Evolutionary conservation across 2,797 vertebrate genomes (phyloP).

Genomic region (Poeciliopsis turneri): DNA sequence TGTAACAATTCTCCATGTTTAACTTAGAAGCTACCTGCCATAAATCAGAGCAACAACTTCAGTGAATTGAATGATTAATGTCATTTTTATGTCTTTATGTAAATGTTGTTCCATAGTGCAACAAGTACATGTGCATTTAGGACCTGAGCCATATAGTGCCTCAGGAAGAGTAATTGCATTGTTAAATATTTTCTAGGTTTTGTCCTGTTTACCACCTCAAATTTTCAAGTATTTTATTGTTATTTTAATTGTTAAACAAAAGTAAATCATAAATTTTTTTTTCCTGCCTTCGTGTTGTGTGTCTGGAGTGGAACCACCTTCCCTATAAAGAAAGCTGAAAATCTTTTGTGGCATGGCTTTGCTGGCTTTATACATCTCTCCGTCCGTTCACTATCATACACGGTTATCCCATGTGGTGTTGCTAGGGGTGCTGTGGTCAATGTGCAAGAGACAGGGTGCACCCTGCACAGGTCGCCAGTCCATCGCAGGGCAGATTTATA

Average conservation of each 20-base stretch:
- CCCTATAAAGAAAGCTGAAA: background rate
- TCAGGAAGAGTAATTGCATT: background rate
- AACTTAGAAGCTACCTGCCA: constrained; percentile 58
- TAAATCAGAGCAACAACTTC: constrained; percentile 69
- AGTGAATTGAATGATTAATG: constrained; percentile 57
- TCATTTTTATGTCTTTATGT: constrained; percentile 55
- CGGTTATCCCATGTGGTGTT: too few species aligned
- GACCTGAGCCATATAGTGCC: background rate
- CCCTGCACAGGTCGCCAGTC: too few species aligned
- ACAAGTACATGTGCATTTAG: constrained; percentile 10
- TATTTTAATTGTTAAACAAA: background rate
- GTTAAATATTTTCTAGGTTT: background rate
- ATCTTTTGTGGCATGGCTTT: background rate
- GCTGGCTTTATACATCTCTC: background rate
- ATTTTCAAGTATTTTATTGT: background rate
- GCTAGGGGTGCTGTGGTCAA: too few species aligned
- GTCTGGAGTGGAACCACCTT: background rate
- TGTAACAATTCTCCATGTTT: constrained; percentile 64
- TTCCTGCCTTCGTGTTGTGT: background rate
- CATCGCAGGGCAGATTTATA: too few species aligned
- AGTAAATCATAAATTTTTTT: background rate
- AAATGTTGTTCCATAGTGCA: constrained; percentile 29
- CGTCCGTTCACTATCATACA: too few species aligned
- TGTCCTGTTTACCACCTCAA: background rate
- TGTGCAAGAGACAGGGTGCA: too few species aligned